Base-by-base conservation (phyloP, 2,888 invertebrate species). In the Fragum sueziense region DNA sequence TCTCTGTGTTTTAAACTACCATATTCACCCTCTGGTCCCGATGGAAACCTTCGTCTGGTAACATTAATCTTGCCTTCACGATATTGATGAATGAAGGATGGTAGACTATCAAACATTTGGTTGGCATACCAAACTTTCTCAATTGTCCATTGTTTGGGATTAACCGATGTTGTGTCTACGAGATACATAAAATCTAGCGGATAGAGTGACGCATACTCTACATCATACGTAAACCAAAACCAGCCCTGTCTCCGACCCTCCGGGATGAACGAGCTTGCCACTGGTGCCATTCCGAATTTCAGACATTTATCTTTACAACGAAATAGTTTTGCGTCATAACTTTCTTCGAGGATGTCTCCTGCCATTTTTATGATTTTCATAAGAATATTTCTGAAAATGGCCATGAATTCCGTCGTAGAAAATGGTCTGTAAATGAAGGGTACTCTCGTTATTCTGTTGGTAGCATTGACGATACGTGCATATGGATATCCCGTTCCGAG, bases 121-220 rank as follows among this genome's bases (percentile, higher is more conserved):
- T 88, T 88, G 9, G 87, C 87, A 70, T 91, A 90, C 86, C 87
- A 91, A n/a, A 90, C 86, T 34, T 86, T 71, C 74, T 88, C 86
- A 25, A 90, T 86, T 31, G 62, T 70, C 91, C 91, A 91, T 7
- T 88, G 75, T 1, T 67, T 52, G 0, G 90, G 84, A 65, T 88
- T 54, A 9, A 77, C 80, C 0, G 82, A 83, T 0, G 89, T 87
- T 77, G 86, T 88, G 78, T 91, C 88, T 4, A 91, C 90, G 6
- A 90, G 84, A 62, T 91, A 86, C 79, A 90, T 90, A 72, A 91
- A 89, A 67, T 91, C 91, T 11, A 91, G 77, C 0, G 91, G 91
- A 70, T 90, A 88, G 11, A 91, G 81, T 0, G 89, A 88, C 33
- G 85, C 87, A 74, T 89, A 90, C 74, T 91, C 90, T 3, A 88